A percentile compares a stretch with the other conserved stretches of the same genome.
phyloP scores from a whole-genome alignment of 2,888 invertebrate species.

The Melieria picta region DNA sequence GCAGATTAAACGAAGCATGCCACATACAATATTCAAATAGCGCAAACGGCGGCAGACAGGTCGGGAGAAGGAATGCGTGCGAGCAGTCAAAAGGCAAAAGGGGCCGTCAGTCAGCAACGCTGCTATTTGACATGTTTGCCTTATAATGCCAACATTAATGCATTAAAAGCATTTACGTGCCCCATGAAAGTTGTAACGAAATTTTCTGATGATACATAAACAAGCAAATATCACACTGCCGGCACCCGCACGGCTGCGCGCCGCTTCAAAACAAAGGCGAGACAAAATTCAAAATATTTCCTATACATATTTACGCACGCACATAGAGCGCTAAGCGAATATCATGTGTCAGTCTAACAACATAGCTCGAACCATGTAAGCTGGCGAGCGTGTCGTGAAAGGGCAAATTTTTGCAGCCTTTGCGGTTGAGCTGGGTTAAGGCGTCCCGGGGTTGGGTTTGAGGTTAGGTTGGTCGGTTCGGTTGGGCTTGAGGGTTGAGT shows the following conservation, averaged over 20 bases:
- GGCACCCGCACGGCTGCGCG: no score
- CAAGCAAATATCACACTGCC: constrained; percentile 10
- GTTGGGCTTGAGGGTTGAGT: no score
- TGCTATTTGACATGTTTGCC: constrained; percentile 10
- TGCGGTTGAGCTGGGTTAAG: no score
- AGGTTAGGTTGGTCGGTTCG: no score
- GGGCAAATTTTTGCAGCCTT: no score
- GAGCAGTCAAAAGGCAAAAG: not conserved
- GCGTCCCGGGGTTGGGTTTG: no score
- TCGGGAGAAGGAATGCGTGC: not conserved
- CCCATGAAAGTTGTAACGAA: not conserved
- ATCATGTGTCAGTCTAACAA: not conserved
- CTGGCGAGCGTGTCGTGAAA: not conserved
- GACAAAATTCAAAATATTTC: no score
- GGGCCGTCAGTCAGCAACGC: not conserved
- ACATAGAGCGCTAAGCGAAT: not conserved
- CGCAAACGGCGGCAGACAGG: not conserved
- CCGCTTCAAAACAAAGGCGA: no score
- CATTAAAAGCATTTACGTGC: constrained; percentile 32
- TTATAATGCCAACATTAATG: constrained; percentile 30
- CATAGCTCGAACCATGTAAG: not conserved
- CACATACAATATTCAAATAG: not conserved
- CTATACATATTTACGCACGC: not conserved
- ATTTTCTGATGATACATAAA: not conserved
- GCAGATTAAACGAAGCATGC: no score